Evolutionary conservation across 2,888 invertebrate species (phyloP), one percentile per base, ranked within the genome.

Genomic region (Autographa gamma): DNA sequence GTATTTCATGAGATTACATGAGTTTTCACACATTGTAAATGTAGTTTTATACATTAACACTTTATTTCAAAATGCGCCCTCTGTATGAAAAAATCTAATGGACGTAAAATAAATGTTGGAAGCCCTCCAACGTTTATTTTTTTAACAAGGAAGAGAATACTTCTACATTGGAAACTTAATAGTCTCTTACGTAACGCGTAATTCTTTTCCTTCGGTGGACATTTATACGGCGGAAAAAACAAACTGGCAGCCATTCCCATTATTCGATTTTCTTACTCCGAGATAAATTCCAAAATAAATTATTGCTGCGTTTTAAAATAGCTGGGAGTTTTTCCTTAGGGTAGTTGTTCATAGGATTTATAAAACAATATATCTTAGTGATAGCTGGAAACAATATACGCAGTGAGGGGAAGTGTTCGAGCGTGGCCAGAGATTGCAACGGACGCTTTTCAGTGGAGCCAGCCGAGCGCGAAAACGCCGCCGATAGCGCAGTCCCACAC

Each of bases 401-500:
- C 72, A 80, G 75, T 77, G 80, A 81, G 85, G 83, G 77, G 88
- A 89, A 90, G 92, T 92, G 91, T 91, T 92, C 89, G 87, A 87
- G 85, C 91, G 92, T 91, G 84, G 84, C 80, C 71, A 82, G 88
- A 92, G 89, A 92, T 90, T 90, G 91, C 89, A 87, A 87, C 86
- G 90, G 86, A 86, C 85, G 88, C 89, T 89, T 90, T 92, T 92
- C 91, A 92, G 78, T 89, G 84, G 83, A 85, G 77, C 82, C 92
- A 92, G 77, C 85, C 87, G 80, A 89, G 88, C 91, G 91, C 68
- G 91, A 92, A 92, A 91, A 91, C 82, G 86, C 82, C 80, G 83
- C 82, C 72, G 83, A 83, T 84, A 84, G 75, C 58, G 71, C 32
- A 63, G 58, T 63, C 43, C 61, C 59, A 76, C 76, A 60, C 73